These are phyloP conservation scores for Tapera naevia DNA, from an alignment of 2,797 vertebrate species.

Conservation along the genomic window DNA sequence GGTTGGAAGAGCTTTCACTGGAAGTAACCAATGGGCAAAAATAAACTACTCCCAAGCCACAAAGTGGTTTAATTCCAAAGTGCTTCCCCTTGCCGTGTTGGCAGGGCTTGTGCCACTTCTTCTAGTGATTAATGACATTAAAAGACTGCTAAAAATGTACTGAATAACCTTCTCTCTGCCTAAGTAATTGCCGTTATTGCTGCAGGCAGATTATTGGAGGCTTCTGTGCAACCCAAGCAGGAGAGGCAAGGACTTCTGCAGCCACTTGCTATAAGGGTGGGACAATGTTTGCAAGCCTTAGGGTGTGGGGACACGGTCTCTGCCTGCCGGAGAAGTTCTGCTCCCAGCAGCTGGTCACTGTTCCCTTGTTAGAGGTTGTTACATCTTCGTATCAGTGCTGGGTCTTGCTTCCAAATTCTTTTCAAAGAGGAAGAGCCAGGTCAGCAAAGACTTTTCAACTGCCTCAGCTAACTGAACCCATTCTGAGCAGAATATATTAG, in stretches of 20 bases:
- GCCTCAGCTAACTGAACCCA: not conserved
- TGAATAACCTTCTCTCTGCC: not conserved
- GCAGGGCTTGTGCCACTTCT: slow-evolving; percentile 7
- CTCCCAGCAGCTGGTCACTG: not conserved
- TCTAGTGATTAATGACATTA: not conserved
- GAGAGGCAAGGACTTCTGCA: not conserved
- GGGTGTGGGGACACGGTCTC: accelerated
- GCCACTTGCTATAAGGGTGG: not conserved
- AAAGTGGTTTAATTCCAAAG: not conserved
- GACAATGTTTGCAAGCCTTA: not conserved
- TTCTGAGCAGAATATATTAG: not conserved
- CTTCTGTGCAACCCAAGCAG: not conserved
- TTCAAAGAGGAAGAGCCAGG: slow-evolving; percentile 40
- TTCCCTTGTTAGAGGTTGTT: not conserved
- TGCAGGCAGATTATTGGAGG: not conserved
- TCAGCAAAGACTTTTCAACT: slow-evolving; percentile 40
- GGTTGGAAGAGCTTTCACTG: slow-evolving; percentile 30
- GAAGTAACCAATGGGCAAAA: slow-evolving; percentile 14
- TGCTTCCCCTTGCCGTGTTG: slow-evolving; percentile 23
- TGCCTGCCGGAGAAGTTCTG: not conserved
- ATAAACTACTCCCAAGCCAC: not conserved
- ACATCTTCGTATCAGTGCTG: not conserved
- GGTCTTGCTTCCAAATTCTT: slow-evolving; percentile 18
- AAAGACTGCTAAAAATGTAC: not conserved
- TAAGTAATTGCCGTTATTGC: not conserved